Percentiles rank a stretch among this genome's conserved stretches.
These are phyloP conservation scores for Actinopyga echinites DNA, from an alignment of 53 echinoderm and acorn worm genomes.

Conservation along the genomic window DNA sequence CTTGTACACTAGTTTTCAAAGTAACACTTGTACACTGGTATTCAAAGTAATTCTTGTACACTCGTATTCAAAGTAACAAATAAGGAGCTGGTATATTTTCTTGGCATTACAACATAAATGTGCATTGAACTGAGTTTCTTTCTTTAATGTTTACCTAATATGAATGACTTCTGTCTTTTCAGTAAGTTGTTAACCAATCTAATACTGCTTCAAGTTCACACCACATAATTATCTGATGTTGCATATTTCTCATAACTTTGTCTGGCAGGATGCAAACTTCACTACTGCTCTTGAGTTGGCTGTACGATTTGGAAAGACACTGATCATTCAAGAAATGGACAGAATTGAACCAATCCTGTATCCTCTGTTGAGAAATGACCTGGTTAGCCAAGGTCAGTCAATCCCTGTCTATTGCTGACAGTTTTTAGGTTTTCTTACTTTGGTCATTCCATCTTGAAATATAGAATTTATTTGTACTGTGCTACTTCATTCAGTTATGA, in stretches of 20 bases:
- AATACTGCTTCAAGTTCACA: too few relatives aligned
- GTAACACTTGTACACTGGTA: too few relatives aligned
- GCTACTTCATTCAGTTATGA: neutral
- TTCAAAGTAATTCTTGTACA: too few relatives aligned
- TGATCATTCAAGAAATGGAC: slow-evolving; percentile 97
- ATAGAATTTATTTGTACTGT: neutral
- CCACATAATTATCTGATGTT: too few relatives aligned
- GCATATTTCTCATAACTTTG: neutral
- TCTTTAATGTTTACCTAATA: too few relatives aligned
- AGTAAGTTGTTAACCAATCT: too few relatives aligned
- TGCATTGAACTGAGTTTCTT: too few relatives aligned
- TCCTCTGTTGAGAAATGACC: slow-evolving; percentile 91
- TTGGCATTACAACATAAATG: too few relatives aligned
- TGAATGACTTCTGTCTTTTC: too few relatives aligned
- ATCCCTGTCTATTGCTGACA: neutral
- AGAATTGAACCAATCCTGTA: slow-evolving; percentile 91
- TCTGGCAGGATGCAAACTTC: slow-evolving; percentile 86
- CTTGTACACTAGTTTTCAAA: too few relatives aligned
- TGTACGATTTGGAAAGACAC: slow-evolving; percentile 92
- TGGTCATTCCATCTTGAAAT: neutral
- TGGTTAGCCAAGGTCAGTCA: slow-evolving; percentile 91
- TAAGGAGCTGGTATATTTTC: too few relatives aligned
- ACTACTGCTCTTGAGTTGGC: slow-evolving; percentile 94
- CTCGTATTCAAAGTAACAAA: too few relatives aligned
- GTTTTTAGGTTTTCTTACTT: neutral